Evolutionary conservation across 1,140 invertebrate genomes (phyloP), one percentile per base, ranked within the genome.

Genomic region (Drosophila sturtevanti): DNA sequence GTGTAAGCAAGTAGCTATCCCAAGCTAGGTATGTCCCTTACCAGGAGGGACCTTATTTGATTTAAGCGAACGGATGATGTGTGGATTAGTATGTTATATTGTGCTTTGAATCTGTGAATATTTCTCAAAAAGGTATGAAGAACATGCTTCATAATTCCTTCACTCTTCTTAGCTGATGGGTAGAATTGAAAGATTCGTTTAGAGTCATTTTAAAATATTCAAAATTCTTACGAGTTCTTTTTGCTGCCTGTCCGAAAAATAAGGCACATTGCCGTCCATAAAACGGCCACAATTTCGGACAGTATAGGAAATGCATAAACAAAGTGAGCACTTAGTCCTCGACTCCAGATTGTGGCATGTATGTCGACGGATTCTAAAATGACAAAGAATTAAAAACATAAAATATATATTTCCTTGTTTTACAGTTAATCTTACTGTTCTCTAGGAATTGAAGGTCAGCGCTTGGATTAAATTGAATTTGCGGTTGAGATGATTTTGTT

Each of bases 251-350:
- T 85, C 63, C 90, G 90, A 54, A 72, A 91, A 35, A 91, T 89
- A 18, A 91, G 61, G 11, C 89, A 91, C 90, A 91, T 91, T 14
- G 90, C 81, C 10, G 89, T 89, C 87, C 90, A 90, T 1, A 91
- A 85, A 24, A 91, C 90, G 68, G 87, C 90, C 35, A 91, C 71
- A 9, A 90, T 79, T 65, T 89, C 90, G 1, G 90, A 90, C 24
- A 91, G 68, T 12, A 90, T 56, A 4, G 90, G 90, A 80, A 91
- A 90, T 44, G 62, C 66, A 63, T 91, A 87, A 21, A 90, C 75
- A 60, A 90, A 91, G 55, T 90, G 89, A 14, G 79, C 85, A 0
- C 81, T 75, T 22, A 76, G n/a, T 34, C 73, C 76, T 4, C 62
- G 63, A 27, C 73, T 80, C 90, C 90, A 91, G 27, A 52, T 62